phyloP scores from a whole-genome alignment of 2,113 vertebrate genomes.

The Cephalopterus ornatus region DNA sequence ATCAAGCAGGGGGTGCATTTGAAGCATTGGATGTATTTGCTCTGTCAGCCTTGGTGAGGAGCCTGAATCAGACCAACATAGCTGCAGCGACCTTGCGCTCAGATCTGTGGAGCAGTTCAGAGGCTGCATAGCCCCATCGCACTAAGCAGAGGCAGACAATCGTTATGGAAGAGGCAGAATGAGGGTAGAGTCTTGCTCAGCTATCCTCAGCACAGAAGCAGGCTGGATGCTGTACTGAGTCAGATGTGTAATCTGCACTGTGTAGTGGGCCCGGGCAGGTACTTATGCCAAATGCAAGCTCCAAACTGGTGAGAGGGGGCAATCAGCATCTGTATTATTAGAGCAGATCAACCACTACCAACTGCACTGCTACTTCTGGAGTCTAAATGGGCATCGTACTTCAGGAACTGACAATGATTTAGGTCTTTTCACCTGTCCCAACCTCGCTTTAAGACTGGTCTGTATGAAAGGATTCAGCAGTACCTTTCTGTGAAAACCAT shows the following conservation, averaged over 20 bases:
- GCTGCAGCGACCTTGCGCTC: not conserved
- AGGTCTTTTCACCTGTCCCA: not conserved
- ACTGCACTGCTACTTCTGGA: not conserved
- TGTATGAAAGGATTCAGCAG: not conserved
- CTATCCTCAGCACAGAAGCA: not conserved
- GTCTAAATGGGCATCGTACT: not conserved
- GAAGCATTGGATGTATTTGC: not conserved
- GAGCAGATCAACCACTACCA: not conserved
- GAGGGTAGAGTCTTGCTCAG: not conserved
- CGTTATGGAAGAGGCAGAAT: not conserved
- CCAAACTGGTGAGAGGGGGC: not conserved
- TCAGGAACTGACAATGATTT: not conserved
- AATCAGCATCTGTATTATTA: not conserved
- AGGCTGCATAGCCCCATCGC: not conserved
- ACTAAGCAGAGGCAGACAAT: not conserved
- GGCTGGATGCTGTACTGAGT: not conserved
- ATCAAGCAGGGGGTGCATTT: not conserved
- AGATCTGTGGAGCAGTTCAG: not conserved
- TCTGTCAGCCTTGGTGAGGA: not conserved
- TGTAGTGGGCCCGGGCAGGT: fast-evolving
- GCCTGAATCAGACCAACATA: not conserved
- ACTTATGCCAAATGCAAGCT: not conserved
- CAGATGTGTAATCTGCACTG: fast-evolving
- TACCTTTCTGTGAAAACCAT: not conserved
- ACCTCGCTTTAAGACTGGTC: not conserved